Conservation (phyloP, 2,888 invertebrate genomes). For the Steinernema hermaphroditum region DNA sequence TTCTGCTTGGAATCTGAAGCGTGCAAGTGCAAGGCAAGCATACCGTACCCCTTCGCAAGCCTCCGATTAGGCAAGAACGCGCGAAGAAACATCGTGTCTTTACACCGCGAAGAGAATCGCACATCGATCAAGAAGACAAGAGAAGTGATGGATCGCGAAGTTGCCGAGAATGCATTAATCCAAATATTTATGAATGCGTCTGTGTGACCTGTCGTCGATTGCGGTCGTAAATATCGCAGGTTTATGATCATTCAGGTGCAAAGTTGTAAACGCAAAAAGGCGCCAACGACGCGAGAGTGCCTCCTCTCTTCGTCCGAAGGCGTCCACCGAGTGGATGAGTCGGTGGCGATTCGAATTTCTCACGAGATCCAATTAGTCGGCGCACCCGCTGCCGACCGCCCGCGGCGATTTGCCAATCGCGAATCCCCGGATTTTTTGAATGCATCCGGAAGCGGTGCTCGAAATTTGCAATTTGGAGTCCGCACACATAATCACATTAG, state of each 20-base stretch:
- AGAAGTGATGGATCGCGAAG: not conserved
- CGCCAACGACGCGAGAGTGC: not conserved
- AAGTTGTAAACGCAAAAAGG: constrained; percentile 28
- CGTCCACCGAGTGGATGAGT: not conserved
- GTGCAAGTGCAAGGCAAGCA: too few species aligned
- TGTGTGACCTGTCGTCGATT: constrained; percentile 16
- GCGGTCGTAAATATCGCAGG: constrained; percentile 31
- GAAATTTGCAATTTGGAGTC: constrained; percentile 10
- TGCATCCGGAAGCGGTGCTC: not conserved
- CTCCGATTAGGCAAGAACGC: too few species aligned
- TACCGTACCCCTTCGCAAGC: too few species aligned
- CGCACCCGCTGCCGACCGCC: constrained; percentile 15
- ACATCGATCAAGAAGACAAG: too few species aligned
- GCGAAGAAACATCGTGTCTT: too few species aligned
- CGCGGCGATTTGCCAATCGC: constrained; percentile 24
- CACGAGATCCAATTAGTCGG: constrained; percentile 28
- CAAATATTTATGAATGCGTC: constrained; percentile 28
- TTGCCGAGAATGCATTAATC: not conserved
- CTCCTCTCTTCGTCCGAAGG: too few species aligned
- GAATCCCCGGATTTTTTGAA: constrained; percentile 17
- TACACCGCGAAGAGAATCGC: too few species aligned
- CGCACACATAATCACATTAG: not conserved
- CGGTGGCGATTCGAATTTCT: constrained; percentile 26
- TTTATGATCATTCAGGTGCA: constrained; percentile 31
- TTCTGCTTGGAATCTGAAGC: too few species aligned